Evolutionary conservation across 2,113 vertebrate genomes (phyloP), one percentile per base, ranked within the genome.

Genomic region (Crotalus helleri): DNA sequence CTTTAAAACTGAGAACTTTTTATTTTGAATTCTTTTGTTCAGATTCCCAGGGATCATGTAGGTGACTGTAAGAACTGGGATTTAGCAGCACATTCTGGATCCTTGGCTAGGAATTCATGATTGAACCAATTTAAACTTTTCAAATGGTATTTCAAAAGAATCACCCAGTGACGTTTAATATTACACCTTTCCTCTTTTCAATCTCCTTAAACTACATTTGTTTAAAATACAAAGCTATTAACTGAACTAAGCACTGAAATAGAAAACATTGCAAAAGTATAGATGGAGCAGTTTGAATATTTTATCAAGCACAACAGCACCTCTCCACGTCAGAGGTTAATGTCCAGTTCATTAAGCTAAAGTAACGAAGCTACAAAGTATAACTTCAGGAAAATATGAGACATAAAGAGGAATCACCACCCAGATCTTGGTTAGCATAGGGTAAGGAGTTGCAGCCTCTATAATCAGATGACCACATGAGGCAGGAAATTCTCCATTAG

Each of bases 1-100:
- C 95, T 95, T 96, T 96, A 96, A 96, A 96, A 92, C 94, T 97
- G 96, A 97, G 96, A 96, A 97, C 95, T 96, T 96, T 94, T 87
- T 64, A 92, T 94, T 92, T 95, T 97, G 93, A 93, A 91, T 97
- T 96, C 95, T 96, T 92, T 0, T 85, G 91, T 61, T 92, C 95
- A 97, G 96, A 95, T 97, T 96, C 33, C 94, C 94, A 95, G 95
- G 94, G 91, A 93, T 92, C 90, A 81, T 91, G 29, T 93, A 0
- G 39, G n/a, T 92, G 90, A 96, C 0, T 59, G 21, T 61, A 90
- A 58, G 87, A 55, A 87, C 57, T 85, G 94, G 95, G 94, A 92
- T 64, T 94, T 33, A 53, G 94, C 92, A 91, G 94, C 74, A 58
- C 10, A 0, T 94, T 86, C 92, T 95, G 88, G 90, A 93, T 85